A percentile compares a stretch with the other conserved stretches of the same genome.
These are phyloP conservation scores for Syrphus vitripennis DNA, from an alignment of 2,888 invertebrate genomes.

Conservation along the genomic window DNA sequence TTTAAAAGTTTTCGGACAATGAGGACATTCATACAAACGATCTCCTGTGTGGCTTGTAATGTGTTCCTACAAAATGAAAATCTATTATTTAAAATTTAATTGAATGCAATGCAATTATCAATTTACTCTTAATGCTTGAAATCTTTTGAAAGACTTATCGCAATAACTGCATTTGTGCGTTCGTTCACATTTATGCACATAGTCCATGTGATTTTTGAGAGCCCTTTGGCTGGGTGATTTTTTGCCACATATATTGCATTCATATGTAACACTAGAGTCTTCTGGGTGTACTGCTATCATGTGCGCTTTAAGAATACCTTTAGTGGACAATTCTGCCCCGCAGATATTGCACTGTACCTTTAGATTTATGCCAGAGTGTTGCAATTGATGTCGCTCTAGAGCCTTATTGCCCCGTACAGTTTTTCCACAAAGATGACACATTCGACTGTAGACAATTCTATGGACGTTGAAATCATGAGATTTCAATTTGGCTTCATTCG, in stretches of 20 bases:
- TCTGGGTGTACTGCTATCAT: slow-evolving; percentile 50
- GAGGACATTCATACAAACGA: slow-evolving; percentile 74
- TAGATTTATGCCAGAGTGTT: slow-evolving; percentile 33
- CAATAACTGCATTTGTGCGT: slow-evolving; percentile 38
- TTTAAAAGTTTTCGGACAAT: slow-evolving; percentile 75
- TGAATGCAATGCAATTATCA: background rate
- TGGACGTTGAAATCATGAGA: slow-evolving; percentile 50
- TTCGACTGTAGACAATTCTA: slow-evolving; percentile 26
- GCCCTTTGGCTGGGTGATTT: slow-evolving; percentile 53
- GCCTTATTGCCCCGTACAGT: slow-evolving; percentile 51
- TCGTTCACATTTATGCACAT: slow-evolving; percentile 45
- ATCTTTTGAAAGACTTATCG: slow-evolving; percentile 49
- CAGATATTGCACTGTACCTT: slow-evolving; percentile 45
- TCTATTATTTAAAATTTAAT: background rate
- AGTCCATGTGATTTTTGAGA: slow-evolving; percentile 46
- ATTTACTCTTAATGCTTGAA: slow-evolving; percentile 41
- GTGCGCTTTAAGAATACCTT: slow-evolving; percentile 48
- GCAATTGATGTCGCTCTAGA: slow-evolving; percentile 34
- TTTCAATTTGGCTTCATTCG: slow-evolving; percentile 40
- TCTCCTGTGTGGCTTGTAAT: slow-evolving; percentile 75
- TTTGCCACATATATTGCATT: slow-evolving; percentile 43
- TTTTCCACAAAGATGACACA: slow-evolving; percentile 53
- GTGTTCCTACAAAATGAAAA: slow-evolving; percentile 72
- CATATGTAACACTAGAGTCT: slow-evolving; percentile 22
- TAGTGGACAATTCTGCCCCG: slow-evolving; percentile 34